Base-by-base conservation (phyloP, 2,888 invertebrate genomes). In the Spilosoma lubricipeda region DNA sequence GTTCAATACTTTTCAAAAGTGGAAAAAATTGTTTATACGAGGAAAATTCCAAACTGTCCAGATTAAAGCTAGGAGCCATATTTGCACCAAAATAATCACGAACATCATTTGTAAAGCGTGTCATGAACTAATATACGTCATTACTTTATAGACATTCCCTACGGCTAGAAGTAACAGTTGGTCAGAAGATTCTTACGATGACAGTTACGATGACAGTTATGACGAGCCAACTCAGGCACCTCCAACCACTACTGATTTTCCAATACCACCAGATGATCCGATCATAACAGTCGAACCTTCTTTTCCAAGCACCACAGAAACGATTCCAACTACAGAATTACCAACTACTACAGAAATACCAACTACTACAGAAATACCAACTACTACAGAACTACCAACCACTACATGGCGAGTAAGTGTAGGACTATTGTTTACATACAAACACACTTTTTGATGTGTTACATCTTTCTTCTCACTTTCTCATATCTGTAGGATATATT, bases 91-190 rank as follows among this genome's bases (percentile, higher is more conserved):
- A 23, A 33, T 36, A 18, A 64, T 33, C 65, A 65, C 20, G 9
- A 65, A 3, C 11, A 36, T 36, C 23, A 36, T 36, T 36, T 3
- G 65, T 3, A 59, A n/a, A 15, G 72, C 72, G 64, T 48, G n/a
- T n/a, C 68, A 64, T 23, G 15, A 59, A 73, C 68, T 69, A 72
- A 72, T 64, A 68, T 27, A 23, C 20, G 7, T 20, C 5, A 30
- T 48, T 20, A 27, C 7, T 48, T 67, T 67, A 23, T 67, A 67
- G 67, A 67, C 45, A n/a, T 8, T 1, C 0, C 5, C 30, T 27
- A 63, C 30, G 18, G 15, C 3, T 18, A 59, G 27, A 27, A 59
- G 59, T 27, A 59, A 27, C 27, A 63, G 63, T 18, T 63, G 30
- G 4, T 63, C 65, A 66, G 39, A 67, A 67, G 36, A 45, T 1